Evolutionary conservation across 2,113 vertebrate genomes (phyloP).

Genomic region (Grammomys surdaster): DNA sequence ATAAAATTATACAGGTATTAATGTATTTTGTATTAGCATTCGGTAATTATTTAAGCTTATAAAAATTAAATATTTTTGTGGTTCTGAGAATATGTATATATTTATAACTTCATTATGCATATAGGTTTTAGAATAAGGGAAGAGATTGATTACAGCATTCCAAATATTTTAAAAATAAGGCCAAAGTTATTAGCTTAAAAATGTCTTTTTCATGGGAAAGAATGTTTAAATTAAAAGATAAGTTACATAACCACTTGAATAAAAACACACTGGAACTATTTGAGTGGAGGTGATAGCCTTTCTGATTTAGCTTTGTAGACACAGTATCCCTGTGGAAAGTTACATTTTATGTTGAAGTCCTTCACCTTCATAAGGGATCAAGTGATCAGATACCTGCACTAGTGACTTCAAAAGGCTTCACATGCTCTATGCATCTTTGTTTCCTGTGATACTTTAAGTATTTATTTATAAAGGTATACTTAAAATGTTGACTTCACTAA

Average conservation of each 20-base stretch:
- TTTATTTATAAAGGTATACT: slow-evolving; percentile 84
- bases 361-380: slow-evolving; percentile 44
- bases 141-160: slow-evolving; percentile 31
- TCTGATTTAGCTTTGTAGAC: slow-evolving; percentile 14
- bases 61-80: slow-evolving; percentile 91
- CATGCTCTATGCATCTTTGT: slow-evolving; percentile 69
- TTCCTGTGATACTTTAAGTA: slow-evolving; percentile 76
- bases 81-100: slow-evolving; percentile 86
- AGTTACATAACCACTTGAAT: slow-evolving; percentile 60
- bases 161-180: slow-evolving; percentile 70
- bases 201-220: slow-evolving; percentile 62
- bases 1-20: slow-evolving; percentile 87
- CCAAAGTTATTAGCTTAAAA: slow-evolving; percentile 69
- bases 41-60: slow-evolving; percentile 89
- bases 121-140: slow-evolving; percentile 69
- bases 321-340: slow-evolving; percentile 43
- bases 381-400: slow-evolving; percentile 48
- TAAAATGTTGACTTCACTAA: slow-evolving; percentile 73
- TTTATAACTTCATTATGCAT: slow-evolving; percentile 79
- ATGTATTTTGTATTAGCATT: slow-evolving; percentile 88
- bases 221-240: slow-evolving; percentile 63
- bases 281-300: slow-evolving; percentile 72
- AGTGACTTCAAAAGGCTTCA: slow-evolving; percentile 58
- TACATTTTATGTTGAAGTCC: slow-evolving; percentile 50
- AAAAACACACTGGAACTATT: slow-evolving; percentile 45